Base-by-base conservation (phyloP, 2,888 invertebrate species). In the Apodemia zela region DNA sequence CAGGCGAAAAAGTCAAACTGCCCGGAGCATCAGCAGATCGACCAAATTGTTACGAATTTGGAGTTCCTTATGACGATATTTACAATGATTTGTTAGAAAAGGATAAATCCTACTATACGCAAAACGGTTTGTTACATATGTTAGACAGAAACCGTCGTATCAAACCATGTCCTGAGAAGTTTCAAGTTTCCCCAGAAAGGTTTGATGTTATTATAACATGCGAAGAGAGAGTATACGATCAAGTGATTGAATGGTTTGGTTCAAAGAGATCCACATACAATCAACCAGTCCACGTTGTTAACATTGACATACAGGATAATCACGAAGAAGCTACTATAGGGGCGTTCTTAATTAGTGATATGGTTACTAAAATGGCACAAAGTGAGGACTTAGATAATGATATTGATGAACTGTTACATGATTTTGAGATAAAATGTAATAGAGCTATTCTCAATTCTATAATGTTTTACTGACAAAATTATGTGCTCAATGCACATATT, bases 241-340 rank as follows among this genome's bases (percentile, higher is more conserved):
- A 99, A 93, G 98, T 99, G 21, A 93, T 98, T 63, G 98, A 98
- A 86, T 97, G 96, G 94, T 95, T 98, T 94, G 97, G 98, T 72
- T 95, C 93, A 38, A 93, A 96, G 76, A 94, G 95, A 63, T 95
- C 96, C 0, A 93, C 95, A 61, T 94, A 95, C 73, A 97, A 97
- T 85, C 96, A 97, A 63, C 96, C 98, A 7, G 98, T 97, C 3
- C 99, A 99, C 92, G 95, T 99, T 57, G 96, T 99, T 64, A 99
- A 99, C 84, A 96, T 99, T 72, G 99, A 99, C 81, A 98, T 99
- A 75, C 98, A 98, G 84, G 99, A 99, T 91, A 99, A 99, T 89
- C 98, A 99, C 72, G 99, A 99, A 85, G 99, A 99, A 87, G 99
- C 99, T 0, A 98, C 99, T 3, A 96, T 99, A 78, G 99, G 99